Evolutionary conservation across 2,888 invertebrate genomes (phyloP), one percentile per base, ranked within the genome.

Genomic region (Pterostichus niger): DNA sequence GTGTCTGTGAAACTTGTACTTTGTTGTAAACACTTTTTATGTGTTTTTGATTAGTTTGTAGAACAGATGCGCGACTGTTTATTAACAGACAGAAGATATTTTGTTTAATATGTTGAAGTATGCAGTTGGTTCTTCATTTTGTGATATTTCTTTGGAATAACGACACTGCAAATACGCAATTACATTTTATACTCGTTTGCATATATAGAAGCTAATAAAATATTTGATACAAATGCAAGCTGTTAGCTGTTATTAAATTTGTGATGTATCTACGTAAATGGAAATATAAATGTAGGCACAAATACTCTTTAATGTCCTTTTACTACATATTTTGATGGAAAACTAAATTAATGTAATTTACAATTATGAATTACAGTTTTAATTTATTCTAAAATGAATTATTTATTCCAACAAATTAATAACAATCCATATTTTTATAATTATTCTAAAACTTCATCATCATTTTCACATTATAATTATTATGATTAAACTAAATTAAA

Each of bases 21-120:
- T 64, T 64, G 64, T 64, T 64, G 64, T 64, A 64, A 64, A 64
- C 64, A 64, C 35, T 35, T 64, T 64, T 64, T 64, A 64, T 13
- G 64, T 11, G 35, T 35, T 64, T 64, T 64, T 64, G 64, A 64
- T 64, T 64, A 35, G 64, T 49, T 49, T 49, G 49, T 33, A 33
- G 3, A 11, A 35, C 64, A 64, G 64, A 64, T 64, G 64, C 35
- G 64, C 64, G 11, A 13, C 35, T 40, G 40, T 9, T 64, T 64
- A 64, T 64, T 64, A 64, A 64, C 64, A 64, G 49, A 49, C 49
- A 49, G 10, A 13, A 64, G 59, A 64, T 64, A 64, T 64, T 64
- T 64, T 64, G 64, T 61, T 6, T 61, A 24, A 56, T 24, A 56
- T 56, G 56, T 11, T 59, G 59, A 40, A 40, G 5, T 40, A 49